Percentiles rank a stretch among this genome's conserved stretches.
These are phyloP conservation scores for Cremastobaeus sp. DNA, from an alignment of 2,888 invertebrate species.

Conservation along the genomic window DNA sequence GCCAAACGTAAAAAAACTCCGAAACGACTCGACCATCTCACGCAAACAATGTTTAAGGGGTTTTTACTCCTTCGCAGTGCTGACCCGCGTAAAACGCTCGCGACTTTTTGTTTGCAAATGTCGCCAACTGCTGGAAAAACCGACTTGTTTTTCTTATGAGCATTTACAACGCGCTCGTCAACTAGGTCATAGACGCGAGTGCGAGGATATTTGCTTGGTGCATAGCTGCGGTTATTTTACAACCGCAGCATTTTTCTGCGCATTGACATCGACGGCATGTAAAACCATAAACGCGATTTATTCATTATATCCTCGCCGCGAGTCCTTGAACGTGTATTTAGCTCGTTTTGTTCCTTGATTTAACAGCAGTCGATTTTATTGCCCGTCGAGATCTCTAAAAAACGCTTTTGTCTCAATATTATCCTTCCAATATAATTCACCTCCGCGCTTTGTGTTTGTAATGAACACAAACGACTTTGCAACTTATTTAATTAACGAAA, in stretches of 20 bases:
- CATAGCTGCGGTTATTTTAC: slow-evolving; percentile 39
- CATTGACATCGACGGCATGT: slow-evolving; percentile 9
- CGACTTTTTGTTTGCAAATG: slow-evolving; percentile 31
- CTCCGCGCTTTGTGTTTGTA: too few relatives aligned
- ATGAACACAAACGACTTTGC: too few relatives aligned
- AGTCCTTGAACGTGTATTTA: slow-evolving; percentile 25
- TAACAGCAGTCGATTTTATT: background rate
- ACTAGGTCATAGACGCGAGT: slow-evolving; percentile 36
- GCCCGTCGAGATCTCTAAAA: background rate
- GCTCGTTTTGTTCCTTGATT: background rate
- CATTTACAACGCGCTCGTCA: slow-evolving; percentile 13
- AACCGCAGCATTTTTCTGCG: slow-evolving; percentile 43
- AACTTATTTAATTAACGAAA: too few relatives aligned
- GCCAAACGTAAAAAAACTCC: too few relatives aligned
- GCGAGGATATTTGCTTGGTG: slow-evolving; percentile 29
- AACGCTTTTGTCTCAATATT: too few relatives aligned
- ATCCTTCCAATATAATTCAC: too few relatives aligned
- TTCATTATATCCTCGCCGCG: background rate
- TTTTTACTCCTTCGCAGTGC: too few relatives aligned
- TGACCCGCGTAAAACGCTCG: too few relatives aligned
- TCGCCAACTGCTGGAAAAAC: slow-evolving; percentile 16
- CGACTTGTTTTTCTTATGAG: slow-evolving; percentile 27
- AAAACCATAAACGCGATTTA: slow-evolving; percentile 11
- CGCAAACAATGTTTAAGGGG: too few relatives aligned
- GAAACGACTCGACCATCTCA: too few relatives aligned